Base-by-base conservation (phyloP, 2,113 vertebrate genomes). In the Cyprinodon brontotheroides region DNA sequence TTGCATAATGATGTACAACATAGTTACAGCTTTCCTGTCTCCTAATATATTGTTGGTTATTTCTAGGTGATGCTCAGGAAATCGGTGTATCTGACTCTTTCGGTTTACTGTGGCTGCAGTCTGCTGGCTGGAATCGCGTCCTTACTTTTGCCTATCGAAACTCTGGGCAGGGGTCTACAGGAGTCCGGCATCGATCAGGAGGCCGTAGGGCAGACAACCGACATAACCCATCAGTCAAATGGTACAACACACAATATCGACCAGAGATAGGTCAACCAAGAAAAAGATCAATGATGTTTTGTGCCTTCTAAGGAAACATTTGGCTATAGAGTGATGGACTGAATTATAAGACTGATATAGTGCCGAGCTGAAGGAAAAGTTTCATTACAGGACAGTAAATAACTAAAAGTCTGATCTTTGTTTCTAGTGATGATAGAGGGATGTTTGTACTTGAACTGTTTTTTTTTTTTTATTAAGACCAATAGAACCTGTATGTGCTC, bases 121-220 rank as follows among this genome's bases (percentile, higher is more conserved):
- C 62, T 92, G 13, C 83, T 92, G 65, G 91, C 90, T 3, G 75
- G 73, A 0, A 0, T 85, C 9, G 80, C 81, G 2, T 70, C 80
- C 20, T 48, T 88, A 75, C 0, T 86, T 1, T 80, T 93, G n/a
- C 92, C 90, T 59, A 73, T 89, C 11, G 91, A 92, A 74, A 92
- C 88, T 0, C 14, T 69, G 62, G 91, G 90, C 12, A 72, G 65
- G 60, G 8, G 40, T 68, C 70, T 90, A 39, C 83, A 79, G 74
- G 86, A 90, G 77, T 72, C 88, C 7, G n/a, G 11, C 37, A 1
- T 14, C 2, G 2, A 65, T 41, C 61, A 61, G 15, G 70, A 76
- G n/a, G 29, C 73, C 4, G 12, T 11, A 47, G 68, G n/a, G 4
- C 41, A 70, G 40, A 66, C 7, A 0, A 40, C 20, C 48, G 9